phyloP scores from a whole-genome alignment of 2,888 invertebrate species.

The Ellobium chinense region DNA sequence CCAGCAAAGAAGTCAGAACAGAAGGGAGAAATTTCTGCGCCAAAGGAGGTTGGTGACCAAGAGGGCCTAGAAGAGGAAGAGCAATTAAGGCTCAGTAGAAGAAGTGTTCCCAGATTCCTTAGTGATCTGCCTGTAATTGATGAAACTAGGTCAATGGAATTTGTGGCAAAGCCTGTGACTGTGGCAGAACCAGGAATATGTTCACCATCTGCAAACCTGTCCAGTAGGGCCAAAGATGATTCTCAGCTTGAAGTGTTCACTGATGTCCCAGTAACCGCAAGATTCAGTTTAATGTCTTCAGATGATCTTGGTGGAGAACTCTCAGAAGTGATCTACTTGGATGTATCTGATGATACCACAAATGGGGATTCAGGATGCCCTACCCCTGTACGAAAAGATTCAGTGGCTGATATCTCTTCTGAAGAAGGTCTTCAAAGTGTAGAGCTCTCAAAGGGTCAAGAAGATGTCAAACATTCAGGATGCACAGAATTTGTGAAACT shows the following conservation, averaged over 20 bases:
- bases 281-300: background rate
- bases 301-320: conserved; percentile 7
- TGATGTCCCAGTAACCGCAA: background rate
- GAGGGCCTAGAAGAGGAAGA: conserved; percentile 85
- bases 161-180: too few species aligned
- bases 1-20: background rate
- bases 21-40: conserved; percentile 74
- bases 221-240: background rate
- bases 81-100: background rate
- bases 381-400: conserved; percentile 5
- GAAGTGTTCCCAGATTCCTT: conserved; percentile 22
- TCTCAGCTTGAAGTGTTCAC: background rate
- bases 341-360: background rate
- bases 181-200: too few species aligned
- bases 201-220: too few species aligned
- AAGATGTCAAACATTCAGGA: background rate
- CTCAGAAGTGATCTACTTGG: conserved; percentile 11
- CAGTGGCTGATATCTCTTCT: background rate
- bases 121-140: conserved; percentile 3
- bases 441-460: background rate
- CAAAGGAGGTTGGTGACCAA: conserved; percentile 97
- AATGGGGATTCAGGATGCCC: conserved; percentile 23
- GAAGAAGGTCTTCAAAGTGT: too few species aligned
- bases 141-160: background rate
- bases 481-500: too few species aligned